Conservation (phyloP, 2,888 invertebrate species). For the Sinelater perroti region DNA sequence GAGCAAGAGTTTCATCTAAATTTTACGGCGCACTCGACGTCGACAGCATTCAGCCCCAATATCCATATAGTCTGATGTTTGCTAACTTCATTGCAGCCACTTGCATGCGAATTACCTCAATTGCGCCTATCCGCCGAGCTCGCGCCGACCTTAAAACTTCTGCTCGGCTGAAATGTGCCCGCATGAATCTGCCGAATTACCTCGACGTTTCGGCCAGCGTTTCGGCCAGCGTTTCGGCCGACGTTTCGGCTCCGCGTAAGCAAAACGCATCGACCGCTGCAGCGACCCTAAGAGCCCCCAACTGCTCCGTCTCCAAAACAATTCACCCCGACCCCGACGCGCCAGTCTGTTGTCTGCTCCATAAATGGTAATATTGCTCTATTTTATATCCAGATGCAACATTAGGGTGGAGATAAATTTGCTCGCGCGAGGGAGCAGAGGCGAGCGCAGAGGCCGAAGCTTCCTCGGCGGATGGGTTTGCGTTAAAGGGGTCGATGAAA, state of each 20-base stretch:
- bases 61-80: conserved; percentile 41
- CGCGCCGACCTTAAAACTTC: conserved; percentile 26
- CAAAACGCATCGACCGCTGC: conserved; percentile 49
- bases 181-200: conserved; percentile 25
- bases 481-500: conserved; percentile 30
- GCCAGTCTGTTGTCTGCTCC: conserved; percentile 56
- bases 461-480: conserved; percentile 33
- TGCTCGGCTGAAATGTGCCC: conserved; percentile 19
- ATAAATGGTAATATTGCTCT: conserved; percentile 55
- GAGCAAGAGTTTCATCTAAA: conserved; percentile 44
- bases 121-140: conserved; percentile 30
- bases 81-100: conserved; percentile 43
- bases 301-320: conserved; percentile 43
- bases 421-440: conserved; percentile 31
- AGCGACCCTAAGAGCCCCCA: conserved; percentile 35
- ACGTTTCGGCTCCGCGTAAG: conserved; percentile 17
- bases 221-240: too few relatives aligned
- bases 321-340: conserved; percentile 49
- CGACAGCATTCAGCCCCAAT: conserved; percentile 43
- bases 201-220: conserved; percentile 7
- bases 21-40: conserved; percentile 44
- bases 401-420: conserved; percentile 49
- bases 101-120: conserved; percentile 44
- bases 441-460: conserved; percentile 13
- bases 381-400: conserved; percentile 54